Evolutionary conservation across 2,113 vertebrate species (phyloP).

Genomic region (Laterallus jamaicensis): DNA sequence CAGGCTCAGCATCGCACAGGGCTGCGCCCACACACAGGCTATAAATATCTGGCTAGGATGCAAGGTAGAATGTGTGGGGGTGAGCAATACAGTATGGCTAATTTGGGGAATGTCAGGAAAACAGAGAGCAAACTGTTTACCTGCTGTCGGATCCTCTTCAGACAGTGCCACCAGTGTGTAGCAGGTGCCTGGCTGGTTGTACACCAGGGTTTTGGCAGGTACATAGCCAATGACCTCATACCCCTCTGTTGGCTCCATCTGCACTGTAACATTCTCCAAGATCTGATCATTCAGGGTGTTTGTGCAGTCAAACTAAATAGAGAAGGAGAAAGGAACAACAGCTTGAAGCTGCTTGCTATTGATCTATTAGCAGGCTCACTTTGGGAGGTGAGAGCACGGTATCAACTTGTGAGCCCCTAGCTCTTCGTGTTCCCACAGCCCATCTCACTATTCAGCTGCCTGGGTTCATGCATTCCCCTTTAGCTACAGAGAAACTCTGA

Average conservation of each 20-base stretch:
- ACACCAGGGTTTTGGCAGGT: constrained; percentile 78
- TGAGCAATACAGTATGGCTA: not conserved
- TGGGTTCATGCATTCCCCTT: not conserved
- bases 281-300: constrained; percentile 84
- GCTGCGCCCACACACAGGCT: not conserved
- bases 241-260: constrained; percentile 84
- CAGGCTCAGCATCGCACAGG: not conserved
- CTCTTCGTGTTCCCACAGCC: not conserved
- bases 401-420: not conserved
- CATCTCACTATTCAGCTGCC: not conserved
- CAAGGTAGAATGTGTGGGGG: not conserved
- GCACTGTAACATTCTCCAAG: constrained; percentile 81
- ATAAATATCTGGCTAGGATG: constrained; percentile 32
- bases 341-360: not conserved
- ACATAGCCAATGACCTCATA: constrained; percentile 78
- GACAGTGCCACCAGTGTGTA: constrained; percentile 80
- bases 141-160: constrained; percentile 80
- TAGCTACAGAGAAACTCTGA: not conserved
- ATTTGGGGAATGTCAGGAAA: not conserved
- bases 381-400: not conserved
- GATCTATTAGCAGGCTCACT: not conserved
- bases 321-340: not conserved
- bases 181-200: constrained; percentile 83
- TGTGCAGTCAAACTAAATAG: constrained; percentile 80
- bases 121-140: constrained; percentile 50